A percentile compares a stretch with the other conserved stretches of the same genome.
These are phyloP conservation scores for Chloroclysta siterata DNA, from an alignment of 2,888 invertebrate genomes.

Conservation along the genomic window DNA sequence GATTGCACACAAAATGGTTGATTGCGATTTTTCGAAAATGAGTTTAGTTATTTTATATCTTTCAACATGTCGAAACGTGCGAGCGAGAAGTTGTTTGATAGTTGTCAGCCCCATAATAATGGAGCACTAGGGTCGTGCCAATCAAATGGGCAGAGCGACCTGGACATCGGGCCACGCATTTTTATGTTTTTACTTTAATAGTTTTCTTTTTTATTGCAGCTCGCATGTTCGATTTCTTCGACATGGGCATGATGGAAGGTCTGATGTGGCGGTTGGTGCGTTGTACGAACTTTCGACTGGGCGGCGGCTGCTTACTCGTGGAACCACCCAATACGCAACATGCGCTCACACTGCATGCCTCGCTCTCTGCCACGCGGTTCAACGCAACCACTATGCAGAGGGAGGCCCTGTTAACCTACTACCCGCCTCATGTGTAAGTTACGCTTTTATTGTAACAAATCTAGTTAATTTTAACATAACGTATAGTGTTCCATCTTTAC, in stretches of 20 bases:
- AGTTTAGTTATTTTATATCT: too few relatives aligned
- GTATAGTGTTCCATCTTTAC: too few relatives aligned
- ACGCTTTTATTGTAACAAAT: background rate
- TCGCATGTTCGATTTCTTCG: conserved; percentile 97
- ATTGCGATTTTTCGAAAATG: too few relatives aligned
- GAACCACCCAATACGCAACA: conserved; percentile 64
- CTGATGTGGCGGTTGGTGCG: conserved; percentile 92
- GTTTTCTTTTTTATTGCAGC: conserved; percentile 84
- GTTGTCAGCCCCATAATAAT: too few relatives aligned
- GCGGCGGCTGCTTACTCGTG: conserved; percentile 74
- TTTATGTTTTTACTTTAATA: background rate
- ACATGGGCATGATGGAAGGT: conserved; percentile 96
- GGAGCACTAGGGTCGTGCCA: too few relatives aligned
- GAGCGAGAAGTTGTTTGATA: too few relatives aligned
- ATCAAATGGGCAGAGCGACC: too few relatives aligned
- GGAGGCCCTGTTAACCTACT: conserved; percentile 92
- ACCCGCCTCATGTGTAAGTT: conserved; percentile 94
- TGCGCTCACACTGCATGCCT: conserved; percentile 89
- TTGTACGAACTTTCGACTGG: conserved; percentile 85
- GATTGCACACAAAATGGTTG: too few relatives aligned
- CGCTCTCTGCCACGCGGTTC: conserved; percentile 66
- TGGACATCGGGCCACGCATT: too few relatives aligned
- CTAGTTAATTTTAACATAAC: too few relatives aligned
- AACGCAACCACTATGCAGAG: conserved; percentile 82
- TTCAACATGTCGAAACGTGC: too few relatives aligned